phyloP scores from a whole-genome alignment of 2,113 vertebrate genomes.

The Grammomys surdaster region DNA sequence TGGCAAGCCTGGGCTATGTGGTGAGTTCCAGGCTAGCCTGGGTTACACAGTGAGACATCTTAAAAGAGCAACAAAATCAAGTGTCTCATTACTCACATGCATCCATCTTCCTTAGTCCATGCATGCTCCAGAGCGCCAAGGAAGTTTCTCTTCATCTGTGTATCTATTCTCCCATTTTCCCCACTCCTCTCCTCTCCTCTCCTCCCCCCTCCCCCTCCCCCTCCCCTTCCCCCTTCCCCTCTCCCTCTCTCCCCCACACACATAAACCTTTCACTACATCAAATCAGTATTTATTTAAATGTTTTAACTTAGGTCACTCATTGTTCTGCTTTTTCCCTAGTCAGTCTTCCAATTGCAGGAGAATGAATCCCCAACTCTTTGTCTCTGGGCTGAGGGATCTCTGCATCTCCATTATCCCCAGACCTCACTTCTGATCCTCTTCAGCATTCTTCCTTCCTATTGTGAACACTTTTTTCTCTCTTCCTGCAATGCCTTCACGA shows the following conservation, averaged over 20 bases:
- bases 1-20: not conserved
- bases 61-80: not conserved
- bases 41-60: not conserved
- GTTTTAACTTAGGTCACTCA: not conserved
- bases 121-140: not conserved
- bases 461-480: not conserved
- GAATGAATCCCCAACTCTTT: not conserved
- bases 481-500: not conserved
- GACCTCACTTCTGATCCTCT: not conserved
- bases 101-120: not conserved
- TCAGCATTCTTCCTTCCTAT: not conserved
- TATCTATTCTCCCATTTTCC: not conserved
- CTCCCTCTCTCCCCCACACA: not conserved
- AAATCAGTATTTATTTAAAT: not conserved
- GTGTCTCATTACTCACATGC: not conserved
- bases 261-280: not conserved
- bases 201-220: not conserved
- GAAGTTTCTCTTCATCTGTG: no score
- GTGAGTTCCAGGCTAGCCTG: not conserved
- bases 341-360: not conserved
- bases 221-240: not conserved
- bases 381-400: rapidly evolving
- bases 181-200: not conserved
- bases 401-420: not conserved
- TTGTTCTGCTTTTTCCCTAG: not conserved